Evolutionary conservation across 2,113 vertebrate genomes (phyloP).

Genomic region (Leucosticte australis): DNA sequence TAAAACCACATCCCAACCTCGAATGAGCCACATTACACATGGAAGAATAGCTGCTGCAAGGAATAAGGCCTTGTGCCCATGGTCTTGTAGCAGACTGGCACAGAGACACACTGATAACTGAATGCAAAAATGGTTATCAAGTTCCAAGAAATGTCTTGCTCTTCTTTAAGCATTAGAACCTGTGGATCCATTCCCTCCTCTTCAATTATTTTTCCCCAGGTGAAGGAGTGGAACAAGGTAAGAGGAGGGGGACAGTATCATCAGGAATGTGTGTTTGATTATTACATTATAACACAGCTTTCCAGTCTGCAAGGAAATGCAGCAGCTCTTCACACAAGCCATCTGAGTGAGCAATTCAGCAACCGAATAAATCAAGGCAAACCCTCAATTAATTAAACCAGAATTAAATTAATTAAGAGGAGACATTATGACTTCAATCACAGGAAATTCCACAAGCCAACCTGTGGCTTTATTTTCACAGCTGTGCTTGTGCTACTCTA

Average conservation of each 20-base stretch:
- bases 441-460: conserved; percentile 12
- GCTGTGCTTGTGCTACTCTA: conserved; percentile 29
- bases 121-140: background rate
- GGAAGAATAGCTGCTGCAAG: background rate
- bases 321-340: background rate
- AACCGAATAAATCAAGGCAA: conserved; percentile 44
- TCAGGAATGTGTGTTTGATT: background rate
- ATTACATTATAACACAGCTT: background rate
- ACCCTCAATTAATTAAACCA: conserved; percentile 44
- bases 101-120: accelerated
- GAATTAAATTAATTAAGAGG: conserved; percentile 61
- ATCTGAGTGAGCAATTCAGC: background rate
- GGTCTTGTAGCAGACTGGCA: background rate
- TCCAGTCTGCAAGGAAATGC: background rate
- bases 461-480: conserved; percentile 61
- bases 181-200: background rate
- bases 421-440: conserved; percentile 41
- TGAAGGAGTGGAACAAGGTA: background rate
- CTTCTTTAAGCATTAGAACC: background rate
- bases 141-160: background rate
- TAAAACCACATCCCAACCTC: background rate
- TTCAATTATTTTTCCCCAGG: background rate
- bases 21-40: background rate
- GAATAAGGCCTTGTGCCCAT: background rate
- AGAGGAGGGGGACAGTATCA: background rate